phyloP scores from a whole-genome alignment of 2,888 invertebrate species.

The Pseudoips prasinana region DNA sequence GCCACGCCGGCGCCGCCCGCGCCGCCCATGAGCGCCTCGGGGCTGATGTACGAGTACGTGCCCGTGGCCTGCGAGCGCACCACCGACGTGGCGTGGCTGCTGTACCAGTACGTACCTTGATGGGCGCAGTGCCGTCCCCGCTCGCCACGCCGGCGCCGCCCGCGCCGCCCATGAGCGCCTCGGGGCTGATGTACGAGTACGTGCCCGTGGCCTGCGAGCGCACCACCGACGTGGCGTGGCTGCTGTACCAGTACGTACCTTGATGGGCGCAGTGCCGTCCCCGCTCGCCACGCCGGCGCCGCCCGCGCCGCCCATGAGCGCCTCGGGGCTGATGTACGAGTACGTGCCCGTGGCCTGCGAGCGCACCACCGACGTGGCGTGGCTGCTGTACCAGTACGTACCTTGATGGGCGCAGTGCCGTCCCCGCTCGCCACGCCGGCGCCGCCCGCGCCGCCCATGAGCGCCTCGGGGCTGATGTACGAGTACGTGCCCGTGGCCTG shows the following conservation, averaged over 20 bases:
- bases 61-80: slow-evolving; percentile 91
- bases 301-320: slow-evolving; percentile 85
- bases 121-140: slow-evolving; percentile 60
- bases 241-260: slow-evolving; percentile 89
- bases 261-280: slow-evolving; percentile 61
- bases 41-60: slow-evolving; percentile 97
- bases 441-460: slow-evolving; percentile 82
- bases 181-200: slow-evolving; percentile 97
- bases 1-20: slow-evolving; percentile 62
- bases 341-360: slow-evolving; percentile 93
- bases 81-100: slow-evolving; percentile 94
- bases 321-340: slow-evolving; percentile 98
- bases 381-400: slow-evolving; percentile 90
- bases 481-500: slow-evolving; percentile 94
- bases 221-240: slow-evolving; percentile 94
- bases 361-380: slow-evolving; percentile 94
- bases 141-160: slow-evolving; percentile 56
- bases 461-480: slow-evolving; percentile 97
- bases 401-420: slow-evolving; percentile 65
- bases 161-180: slow-evolving; percentile 88
- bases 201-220: slow-evolving; percentile 93
- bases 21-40: slow-evolving; percentile 91
- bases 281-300: slow-evolving; percentile 53
- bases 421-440: slow-evolving; percentile 59
- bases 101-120: slow-evolving; percentile 88